Evolutionary conservation across 1,140 invertebrate genomes (phyloP).

Genomic region (Zaprionus davidi): DNA sequence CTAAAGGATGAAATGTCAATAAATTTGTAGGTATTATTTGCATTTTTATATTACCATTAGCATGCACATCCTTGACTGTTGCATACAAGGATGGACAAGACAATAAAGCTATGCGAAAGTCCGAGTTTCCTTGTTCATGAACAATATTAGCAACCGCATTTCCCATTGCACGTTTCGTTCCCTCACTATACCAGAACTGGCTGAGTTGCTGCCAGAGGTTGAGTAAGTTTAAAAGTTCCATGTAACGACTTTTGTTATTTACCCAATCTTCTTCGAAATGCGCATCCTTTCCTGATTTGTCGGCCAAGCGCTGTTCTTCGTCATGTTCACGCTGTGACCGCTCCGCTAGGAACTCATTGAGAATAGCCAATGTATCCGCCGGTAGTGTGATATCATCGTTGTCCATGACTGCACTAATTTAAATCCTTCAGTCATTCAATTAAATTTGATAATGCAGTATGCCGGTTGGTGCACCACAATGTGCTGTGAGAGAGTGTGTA

Average conservation of each 20-base stretch:
- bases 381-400: conserved; percentile 89
- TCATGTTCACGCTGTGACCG: conserved; percentile 87
- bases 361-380: conserved; percentile 89
- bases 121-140: conserved; percentile 61
- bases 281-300: conserved; percentile 85
- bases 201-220: conserved; percentile 93
- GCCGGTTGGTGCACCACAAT: neutral
- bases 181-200: conserved; percentile 97
- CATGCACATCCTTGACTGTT: conserved; percentile 86
- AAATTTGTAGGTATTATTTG: neutral
- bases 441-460: neutral
- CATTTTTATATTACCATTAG: conserved; percentile 39
- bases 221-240: neutral
- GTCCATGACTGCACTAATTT: conserved; percentile 47
- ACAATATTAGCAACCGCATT: conserved; percentile 85
- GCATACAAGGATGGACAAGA: conserved; percentile 95
- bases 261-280: conserved; percentile 94
- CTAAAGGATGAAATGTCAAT: conserved; percentile 85
- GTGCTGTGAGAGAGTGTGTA: neutral
- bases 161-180: conserved; percentile 89
- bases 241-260: conserved; percentile 50
- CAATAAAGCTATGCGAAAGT: conserved; percentile 91
- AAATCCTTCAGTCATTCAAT: neutral
- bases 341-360: conserved; percentile 93
- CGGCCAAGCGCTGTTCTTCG: conserved; percentile 84